Base-by-base conservation (phyloP, 2,113 vertebrate genomes). In the Peromyscus californicus region DNA sequence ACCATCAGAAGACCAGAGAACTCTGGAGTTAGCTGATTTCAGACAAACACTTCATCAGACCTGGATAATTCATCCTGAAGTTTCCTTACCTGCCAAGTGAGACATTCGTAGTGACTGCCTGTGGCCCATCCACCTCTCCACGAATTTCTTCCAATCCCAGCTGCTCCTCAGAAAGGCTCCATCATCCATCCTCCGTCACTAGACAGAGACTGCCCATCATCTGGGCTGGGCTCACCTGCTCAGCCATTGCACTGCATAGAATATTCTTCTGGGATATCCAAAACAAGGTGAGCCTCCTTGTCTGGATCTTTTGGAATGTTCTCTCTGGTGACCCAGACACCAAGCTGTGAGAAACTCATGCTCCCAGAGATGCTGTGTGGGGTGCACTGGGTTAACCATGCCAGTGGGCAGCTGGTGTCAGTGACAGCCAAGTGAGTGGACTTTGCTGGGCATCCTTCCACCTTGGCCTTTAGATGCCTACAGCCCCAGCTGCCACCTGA, bases 121-220 rank as follows among this genome's bases (percentile, higher is more conserved):
- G 70, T 51, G 19, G 39, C 17, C 42, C 22, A 22, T 70, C 42
- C 0, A 36, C 21, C 59, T 89, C 86, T 78, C 61, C 51, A 65
- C 10, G 57, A 57, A 70, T 45, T 54, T 29, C 72, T 83, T 51
- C 31, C 65, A 79, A 75, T 26, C 39, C 22, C 70, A 17, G 0
- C 31, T 75, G 80, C 76, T 85, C 70, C 45, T 90, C 57, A 65
- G 76, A 91, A 85, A 91, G 65, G 82, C 26, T 39, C 57, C 88
- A 65, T 39, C 26, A 29, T 65, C 63, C 63, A 65, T 54, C 78
- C 5, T 72, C 84, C 21, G 9, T 42, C 15, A n/a, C 39, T 9
- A 83, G 72, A 74, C 67, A 21, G 48, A 54, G 9, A 70, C 89
- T 36, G 65, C 24, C 6, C 51, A 3, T 8, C 19, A 11, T 76